phyloP scores from a whole-genome alignment of 2,888 invertebrate genomes.

The Rhagium mordax region DNA sequence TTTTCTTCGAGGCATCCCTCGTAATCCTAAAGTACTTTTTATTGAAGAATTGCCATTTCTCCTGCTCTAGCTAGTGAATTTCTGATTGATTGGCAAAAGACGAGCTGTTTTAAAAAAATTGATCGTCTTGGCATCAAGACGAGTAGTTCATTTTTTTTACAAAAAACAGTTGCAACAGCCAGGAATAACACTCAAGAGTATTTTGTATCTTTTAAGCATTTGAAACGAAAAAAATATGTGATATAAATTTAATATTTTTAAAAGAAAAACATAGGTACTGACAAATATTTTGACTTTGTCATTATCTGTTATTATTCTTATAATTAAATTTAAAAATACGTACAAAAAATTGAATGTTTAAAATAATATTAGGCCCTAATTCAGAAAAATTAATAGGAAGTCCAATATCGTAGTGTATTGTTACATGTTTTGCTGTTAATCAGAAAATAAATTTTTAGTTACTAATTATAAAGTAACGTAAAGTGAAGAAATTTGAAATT shows the following conservation, averaged over 20 bases:
- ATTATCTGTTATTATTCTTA: slow-evolving; percentile 48
- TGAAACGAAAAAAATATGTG: slow-evolving; percentile 56
- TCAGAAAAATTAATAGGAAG: slow-evolving; percentile 16
- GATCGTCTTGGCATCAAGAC: slow-evolving; percentile 13
- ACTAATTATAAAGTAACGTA: not conserved
- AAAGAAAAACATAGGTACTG: slow-evolving; percentile 44
- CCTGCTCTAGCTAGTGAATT: not conserved
- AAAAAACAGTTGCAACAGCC: slow-evolving; percentile 13
- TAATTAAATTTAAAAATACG: slow-evolving; percentile 48
- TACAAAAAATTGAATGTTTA: slow-evolving; percentile 49
- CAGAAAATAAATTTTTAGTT: slow-evolving; percentile 5
- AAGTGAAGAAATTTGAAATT: not conserved
- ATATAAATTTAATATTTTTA: slow-evolving; percentile 58
- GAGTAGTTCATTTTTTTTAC: not conserved
- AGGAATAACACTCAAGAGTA: not conserved
- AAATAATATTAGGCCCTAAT: slow-evolving; percentile 26
- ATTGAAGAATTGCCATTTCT: not conserved
- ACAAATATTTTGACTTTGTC: slow-evolving; percentile 53
- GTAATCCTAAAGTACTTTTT: not conserved
- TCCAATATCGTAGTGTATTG: slow-evolving; percentile 22
- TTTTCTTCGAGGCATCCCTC: not conserved
- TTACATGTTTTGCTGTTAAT: slow-evolving; percentile 14
- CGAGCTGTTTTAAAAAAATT: slow-evolving; percentile 24
- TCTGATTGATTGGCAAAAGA: not conserved
- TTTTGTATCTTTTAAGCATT: slow-evolving; percentile 46